These are phyloP conservation scores for Archivesica marissinica DNA, from an alignment of 1,140 invertebrate genomes.

Conservation along the genomic window DNA sequence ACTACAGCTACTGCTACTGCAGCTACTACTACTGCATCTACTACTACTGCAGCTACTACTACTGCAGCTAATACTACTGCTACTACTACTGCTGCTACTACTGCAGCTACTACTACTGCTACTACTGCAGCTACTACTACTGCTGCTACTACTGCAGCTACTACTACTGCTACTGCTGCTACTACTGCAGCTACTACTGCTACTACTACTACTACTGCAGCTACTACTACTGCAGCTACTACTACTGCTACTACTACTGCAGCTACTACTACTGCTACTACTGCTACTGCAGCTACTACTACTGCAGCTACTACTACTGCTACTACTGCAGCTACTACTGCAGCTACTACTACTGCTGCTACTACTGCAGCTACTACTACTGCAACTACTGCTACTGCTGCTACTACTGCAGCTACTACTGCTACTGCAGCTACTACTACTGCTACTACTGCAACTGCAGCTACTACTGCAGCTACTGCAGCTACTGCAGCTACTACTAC, in stretches of 20 bases:
- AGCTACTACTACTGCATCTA: too few species aligned
- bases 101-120: neutral
- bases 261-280: neutral
- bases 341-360: neutral
- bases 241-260: slow-evolving; percentile 1
- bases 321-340: neutral
- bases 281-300: too few species aligned
- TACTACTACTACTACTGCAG: neutral
- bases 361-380: too few species aligned
- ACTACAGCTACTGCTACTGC: too few species aligned
- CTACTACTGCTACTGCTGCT: slow-evolving; percentile 1
- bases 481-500: too few species aligned
- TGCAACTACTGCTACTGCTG: too few species aligned
- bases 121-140: neutral
- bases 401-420: too few species aligned
- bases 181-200: neutral
- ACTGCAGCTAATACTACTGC: neutral
- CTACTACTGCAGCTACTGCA: too few species aligned
- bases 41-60: neutral
- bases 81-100: slow-evolving; percentile 2
- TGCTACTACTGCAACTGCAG: neutral
- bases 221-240: neutral
- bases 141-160: neutral
- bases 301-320: neutral
- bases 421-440: too few species aligned